Evolutionary conservation across 2,113 vertebrate genomes (phyloP).

Genomic region (Hylia prasina): DNA sequence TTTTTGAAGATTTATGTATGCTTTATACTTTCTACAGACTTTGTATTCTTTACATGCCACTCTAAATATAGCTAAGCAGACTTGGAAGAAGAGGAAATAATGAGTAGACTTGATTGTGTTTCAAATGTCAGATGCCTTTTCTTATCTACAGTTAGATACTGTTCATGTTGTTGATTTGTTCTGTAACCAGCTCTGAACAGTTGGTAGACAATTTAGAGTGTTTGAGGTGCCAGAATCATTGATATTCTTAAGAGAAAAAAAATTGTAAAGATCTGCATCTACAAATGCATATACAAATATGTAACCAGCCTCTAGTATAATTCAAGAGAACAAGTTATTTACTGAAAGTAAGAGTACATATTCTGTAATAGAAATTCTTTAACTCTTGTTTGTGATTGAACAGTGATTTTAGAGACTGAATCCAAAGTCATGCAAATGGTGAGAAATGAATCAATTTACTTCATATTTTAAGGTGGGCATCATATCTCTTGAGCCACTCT

Average conservation of each 20-base stretch:
- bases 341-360: neutral
- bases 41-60: neutral
- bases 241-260: neutral
- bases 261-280: neutral
- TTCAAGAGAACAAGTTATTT: neutral
- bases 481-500: neutral
- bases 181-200: neutral
- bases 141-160: neutral
- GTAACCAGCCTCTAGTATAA: neutral
- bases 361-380: neutral
- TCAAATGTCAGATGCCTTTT: neutral
- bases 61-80: neutral
- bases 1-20: neutral
- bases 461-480: neutral
- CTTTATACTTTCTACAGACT: neutral
- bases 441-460: neutral
- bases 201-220: neutral
- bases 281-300: neutral
- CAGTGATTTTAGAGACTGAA: neutral
- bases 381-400: neutral
- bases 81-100: neutral
- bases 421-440: neutral
- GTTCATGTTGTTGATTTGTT: neutral
- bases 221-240: neutral
- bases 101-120: neutral